Base-by-base conservation (phyloP, 2,113 vertebrate species). In the Rhynchomys soricoides region DNA sequence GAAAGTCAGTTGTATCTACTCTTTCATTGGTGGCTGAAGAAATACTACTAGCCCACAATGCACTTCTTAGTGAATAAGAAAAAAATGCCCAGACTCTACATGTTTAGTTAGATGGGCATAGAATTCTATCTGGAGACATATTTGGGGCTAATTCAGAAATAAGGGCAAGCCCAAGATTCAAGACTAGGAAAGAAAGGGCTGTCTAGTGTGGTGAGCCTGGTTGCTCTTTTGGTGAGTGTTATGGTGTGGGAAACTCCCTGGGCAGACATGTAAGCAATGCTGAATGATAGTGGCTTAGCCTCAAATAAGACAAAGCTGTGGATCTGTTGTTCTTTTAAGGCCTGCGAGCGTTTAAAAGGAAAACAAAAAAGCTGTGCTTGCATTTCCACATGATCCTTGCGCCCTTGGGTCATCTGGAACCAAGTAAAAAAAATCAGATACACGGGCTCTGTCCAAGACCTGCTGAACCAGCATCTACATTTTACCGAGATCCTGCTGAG, bases 101-200 rank as follows among this genome's bases (percentile, higher is more conserved):
- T 29, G 50, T 89, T 17, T 74, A 89, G 55, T 88, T 94, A 37
- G 29, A 7, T 34, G 40, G 52, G 21, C 26, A 78, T 4, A 45
- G 40, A 37, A 37, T 37, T 93, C 52, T 55, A 52, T 87, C 78
- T 75, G 43, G 22, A 91, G n/a, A 85, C 26, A 90, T 48, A 95
- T 40, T 95, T 78, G 37, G 50, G 29, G 74, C 31, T 95, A n/a
- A 81, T 75, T 62, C 78, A 75, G 90, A 79, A 94, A 87, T 24
- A 70, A 66, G 71, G 70, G 50, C 40, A 83, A 52, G 15, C n/a
- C 7, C 5, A 34, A 62, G n/a, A 75, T 31, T 86, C 13, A 5
- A 89, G n/a, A 86, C 15, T 92, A n/a, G 59, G 93, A n/a, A 78
- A 31, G 24, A 8, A 57, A 45, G 17, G 59, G 40, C 11, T 77